These are phyloP conservation scores for Tipula unca DNA, from an alignment of 2,888 invertebrate genomes.

Conservation along the genomic window DNA sequence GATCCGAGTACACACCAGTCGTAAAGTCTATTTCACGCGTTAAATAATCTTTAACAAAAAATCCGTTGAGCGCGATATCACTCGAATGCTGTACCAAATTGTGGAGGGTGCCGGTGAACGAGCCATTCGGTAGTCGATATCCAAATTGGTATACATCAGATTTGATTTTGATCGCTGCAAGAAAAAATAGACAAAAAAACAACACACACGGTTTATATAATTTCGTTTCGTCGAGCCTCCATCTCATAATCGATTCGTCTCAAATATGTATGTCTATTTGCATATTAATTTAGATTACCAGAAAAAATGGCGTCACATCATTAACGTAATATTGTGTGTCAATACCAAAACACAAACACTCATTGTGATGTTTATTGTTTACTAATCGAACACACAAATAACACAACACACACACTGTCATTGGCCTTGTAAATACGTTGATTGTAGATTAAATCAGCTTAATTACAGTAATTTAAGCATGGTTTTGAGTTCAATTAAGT, in stretches of 20 bases:
- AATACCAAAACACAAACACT: not conserved
- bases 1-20: conserved; percentile 37
- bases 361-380: not conserved
- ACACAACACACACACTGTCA: not conserved
- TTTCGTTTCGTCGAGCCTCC: not conserved
- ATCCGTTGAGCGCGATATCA: conserved; percentile 39
- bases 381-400: not conserved
- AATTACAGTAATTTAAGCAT: not conserved
- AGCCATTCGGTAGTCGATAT: conserved; percentile 34
- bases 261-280: not conserved
- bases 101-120: conserved; percentile 38
- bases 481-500: too few species aligned
- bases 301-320: not conserved
- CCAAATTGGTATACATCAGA: conserved; percentile 36
- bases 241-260: not conserved
- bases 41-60: conserved; percentile 42
- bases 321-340: not conserved
- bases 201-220: not conserved
- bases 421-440: not conserved
- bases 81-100: conserved; percentile 34
- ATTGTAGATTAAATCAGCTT: not conserved
- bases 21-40: conserved; percentile 37
- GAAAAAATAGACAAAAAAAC: conserved; percentile 23
- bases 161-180: conserved; percentile 30
- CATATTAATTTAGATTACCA: not conserved